A percentile compares a stretch with the other conserved stretches of the same genome.
phyloP scores from a whole-genome alignment of 1,140 invertebrate genomes.

The Maniola jurtina region DNA sequence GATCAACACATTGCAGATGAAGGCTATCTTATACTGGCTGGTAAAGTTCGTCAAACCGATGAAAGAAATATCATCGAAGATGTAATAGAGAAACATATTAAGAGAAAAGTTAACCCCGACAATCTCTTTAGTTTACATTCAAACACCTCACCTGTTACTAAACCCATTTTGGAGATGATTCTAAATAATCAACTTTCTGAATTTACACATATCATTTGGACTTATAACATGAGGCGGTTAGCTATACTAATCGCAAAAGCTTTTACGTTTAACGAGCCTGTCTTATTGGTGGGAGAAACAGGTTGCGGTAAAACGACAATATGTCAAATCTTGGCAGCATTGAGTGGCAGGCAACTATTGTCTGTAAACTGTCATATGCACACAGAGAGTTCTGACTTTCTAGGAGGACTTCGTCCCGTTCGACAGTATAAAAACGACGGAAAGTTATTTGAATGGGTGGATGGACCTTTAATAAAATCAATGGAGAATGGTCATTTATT shows the following conservation, averaged over 20 bases:
- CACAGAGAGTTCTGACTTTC: slow-evolving; percentile 98
- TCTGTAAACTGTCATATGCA: slow-evolving; percentile 99
- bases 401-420: slow-evolving; percentile 96
- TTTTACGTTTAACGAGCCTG: slow-evolving; percentile 94
- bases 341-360: slow-evolving; percentile 83
- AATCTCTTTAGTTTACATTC: slow-evolving; percentile 88
- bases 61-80: slow-evolving; percentile 88
- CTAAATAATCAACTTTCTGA: slow-evolving; percentile 75
- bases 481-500: slow-evolving; percentile 95
- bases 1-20: slow-evolving; percentile 98
- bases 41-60: slow-evolving; percentile 92
- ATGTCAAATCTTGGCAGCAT: slow-evolving; percentile 91
- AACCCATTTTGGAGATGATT: slow-evolving; percentile 84
- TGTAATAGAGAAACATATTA: slow-evolving; percentile 92
- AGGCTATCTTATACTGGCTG: slow-evolving; percentile 96
- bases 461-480: slow-evolving; percentile 95
- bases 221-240: slow-evolving; percentile 92
- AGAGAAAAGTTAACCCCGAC: slow-evolving; percentile 85
- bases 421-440: slow-evolving; percentile 81
- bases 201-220: slow-evolving; percentile 95
- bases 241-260: slow-evolving; percentile 95
- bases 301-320: slow-evolving; percentile 99
- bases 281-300: slow-evolving; percentile 97
- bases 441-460: slow-evolving; percentile 97
- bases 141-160: slow-evolving; percentile 88